Base-by-base conservation (phyloP, 2,888 invertebrate genomes). In the Archips xylosteana region DNA sequence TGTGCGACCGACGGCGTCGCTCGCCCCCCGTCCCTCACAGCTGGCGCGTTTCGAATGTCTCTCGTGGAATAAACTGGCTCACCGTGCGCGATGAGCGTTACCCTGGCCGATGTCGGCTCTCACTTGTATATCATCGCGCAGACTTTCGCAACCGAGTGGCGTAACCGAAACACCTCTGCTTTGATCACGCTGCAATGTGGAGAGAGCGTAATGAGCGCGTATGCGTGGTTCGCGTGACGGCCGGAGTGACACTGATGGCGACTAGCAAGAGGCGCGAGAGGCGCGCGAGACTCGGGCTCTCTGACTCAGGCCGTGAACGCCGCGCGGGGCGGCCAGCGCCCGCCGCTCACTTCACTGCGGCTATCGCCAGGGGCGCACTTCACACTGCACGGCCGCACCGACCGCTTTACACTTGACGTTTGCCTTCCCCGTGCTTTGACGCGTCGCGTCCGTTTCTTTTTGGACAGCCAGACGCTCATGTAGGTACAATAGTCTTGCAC, bases 71-170 rank as follows among this genome's bases (percentile, higher is more conserved):
- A 87, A 92, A 92, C 85, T 90, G 88, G 94, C 94, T 90, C 94
- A 94, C 94, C 93, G 90, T 86, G 88, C 84, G 87, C 91, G 94
- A 92, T 92, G 93, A 94, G 94, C 94, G 91, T 89, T 92, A 92
- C 90, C 89, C 90, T 88, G 89, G 85, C 89, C 83, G 85, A 86
- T 88, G 87, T 84, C 87, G 86, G 89, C 92, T 93, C 94, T 94
- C 94, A 94, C 94, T 94, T 94, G 89, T 94, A 93, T 92, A 94
- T 94, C 94, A 94, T 94, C 92, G 93, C 94, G 94, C 88, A 89
- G 84, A 94, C 94, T 94, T 93, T 94, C 94, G 94, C 90, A 94
- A 94, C 85, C 91, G 89, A 90, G 83, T 85, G 85, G 86, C 87
- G 92, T 94, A 91, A 74, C 91, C 89, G 92, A 93, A 92, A 94